A percentile compares a stretch with the other conserved stretches of the same genome.
Conservation (phyloP, 2,113 vertebrate genomes). For the Misgurnus anguillicaudatus region DNA sequence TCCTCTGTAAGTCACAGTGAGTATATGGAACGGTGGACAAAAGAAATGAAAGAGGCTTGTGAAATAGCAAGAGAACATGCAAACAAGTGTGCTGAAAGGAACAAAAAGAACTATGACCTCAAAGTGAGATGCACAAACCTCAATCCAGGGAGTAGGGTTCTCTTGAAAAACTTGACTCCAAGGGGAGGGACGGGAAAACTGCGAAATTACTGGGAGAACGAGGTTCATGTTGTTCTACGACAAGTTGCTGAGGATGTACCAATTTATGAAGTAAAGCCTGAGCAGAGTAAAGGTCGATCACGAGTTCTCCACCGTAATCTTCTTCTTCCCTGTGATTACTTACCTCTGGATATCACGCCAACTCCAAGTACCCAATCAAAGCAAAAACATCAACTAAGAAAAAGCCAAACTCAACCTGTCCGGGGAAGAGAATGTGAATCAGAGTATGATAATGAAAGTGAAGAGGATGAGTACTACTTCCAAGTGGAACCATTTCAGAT, state of each 20-base stretch:
- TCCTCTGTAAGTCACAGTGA: background rate
- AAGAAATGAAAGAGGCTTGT: conserved; percentile 10
- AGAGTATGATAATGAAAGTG: background rate
- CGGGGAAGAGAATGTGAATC: background rate
- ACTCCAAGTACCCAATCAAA: background rate
- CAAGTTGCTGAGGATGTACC: background rate
- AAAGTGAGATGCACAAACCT: background rate
- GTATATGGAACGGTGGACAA: conserved; percentile 7
- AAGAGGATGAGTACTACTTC: background rate
- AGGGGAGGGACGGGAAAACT: background rate
- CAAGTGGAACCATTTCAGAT: background rate
- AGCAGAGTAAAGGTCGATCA: background rate
- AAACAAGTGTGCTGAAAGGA: conserved; percentile 5
- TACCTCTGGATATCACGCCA: background rate
- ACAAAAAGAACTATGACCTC: conserved; percentile 13
- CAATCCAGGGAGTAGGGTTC: background rate
- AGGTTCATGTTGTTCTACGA: background rate
- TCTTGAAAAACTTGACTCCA: background rate
- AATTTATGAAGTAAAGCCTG: background rate
- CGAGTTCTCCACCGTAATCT: background rate
- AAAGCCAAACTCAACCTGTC: background rate
- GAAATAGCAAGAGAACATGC: conserved; percentile 1
- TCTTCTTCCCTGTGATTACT: background rate
- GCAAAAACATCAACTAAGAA: background rate
- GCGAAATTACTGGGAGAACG: background rate